Conservation (phyloP, 2,797 vertebrate genomes). For the Poeciliopsis turneri region DNA sequence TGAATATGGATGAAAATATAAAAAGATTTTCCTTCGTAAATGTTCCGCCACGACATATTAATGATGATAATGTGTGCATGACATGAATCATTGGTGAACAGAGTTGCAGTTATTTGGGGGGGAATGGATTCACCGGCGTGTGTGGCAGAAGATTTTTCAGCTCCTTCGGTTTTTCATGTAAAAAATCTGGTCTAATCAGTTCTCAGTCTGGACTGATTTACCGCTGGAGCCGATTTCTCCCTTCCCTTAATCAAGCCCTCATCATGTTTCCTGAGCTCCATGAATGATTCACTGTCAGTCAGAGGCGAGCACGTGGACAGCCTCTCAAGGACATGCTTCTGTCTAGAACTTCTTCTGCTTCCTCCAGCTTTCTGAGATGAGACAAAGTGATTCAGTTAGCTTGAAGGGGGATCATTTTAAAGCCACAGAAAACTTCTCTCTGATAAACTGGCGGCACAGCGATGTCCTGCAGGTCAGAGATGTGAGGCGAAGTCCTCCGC, state of each 20-base stretch:
- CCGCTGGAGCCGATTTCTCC: constrained; percentile 47
- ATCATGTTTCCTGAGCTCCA: constrained; percentile 63
- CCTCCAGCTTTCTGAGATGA: constrained; percentile 43
- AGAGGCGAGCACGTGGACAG: constrained; percentile 49
- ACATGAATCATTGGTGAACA: constrained; percentile 20
- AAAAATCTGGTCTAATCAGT: constrained; percentile 60
- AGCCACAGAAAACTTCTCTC: constrained; percentile 29
- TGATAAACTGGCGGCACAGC: constrained; percentile 23
- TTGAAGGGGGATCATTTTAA: constrained; percentile 29
- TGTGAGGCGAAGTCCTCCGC: constrained; percentile 19
- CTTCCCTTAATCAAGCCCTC: constrained; percentile 73
- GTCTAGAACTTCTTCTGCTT: constrained; percentile 46
- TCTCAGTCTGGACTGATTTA: constrained; percentile 60
- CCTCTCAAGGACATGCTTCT: constrained; percentile 66
- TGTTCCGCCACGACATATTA: background rate
- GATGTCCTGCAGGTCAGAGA: constrained; percentile 26
- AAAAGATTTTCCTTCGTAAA: constrained; percentile 12
- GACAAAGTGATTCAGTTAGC: constrained; percentile 37
- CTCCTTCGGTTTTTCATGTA: constrained; percentile 23
- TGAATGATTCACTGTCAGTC: constrained; percentile 75
- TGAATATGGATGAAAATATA: constrained; percentile 4
- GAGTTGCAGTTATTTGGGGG: constrained; percentile 11
- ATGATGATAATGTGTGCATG: background rate
- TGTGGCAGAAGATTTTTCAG: constrained; percentile 18
- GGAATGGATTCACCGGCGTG: background rate